Base-by-base conservation (phyloP, 2,888 invertebrate genomes). In the Cephus runcator region DNA sequence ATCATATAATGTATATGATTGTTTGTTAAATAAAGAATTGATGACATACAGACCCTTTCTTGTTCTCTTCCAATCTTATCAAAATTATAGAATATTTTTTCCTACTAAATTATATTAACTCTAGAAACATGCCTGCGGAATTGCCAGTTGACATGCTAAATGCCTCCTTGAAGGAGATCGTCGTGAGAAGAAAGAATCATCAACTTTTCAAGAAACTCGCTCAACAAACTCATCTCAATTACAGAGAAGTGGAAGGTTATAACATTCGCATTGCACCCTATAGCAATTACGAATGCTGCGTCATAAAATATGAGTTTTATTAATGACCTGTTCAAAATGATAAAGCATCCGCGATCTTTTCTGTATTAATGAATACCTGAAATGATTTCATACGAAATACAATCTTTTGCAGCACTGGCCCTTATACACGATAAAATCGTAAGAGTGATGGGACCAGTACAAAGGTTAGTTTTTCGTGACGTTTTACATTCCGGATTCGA, bases 401-500 rank as follows among this genome's bases (percentile, higher is more conserved):
- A 71, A 71, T 71, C 3, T 11, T 69, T 80, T 74, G 56, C 40
- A 90, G 91, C 88, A 33, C 76, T 91, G 69, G 86, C 87, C 1
- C 80, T 91, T 3, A 88, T 91, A 74, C 88, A 89, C 40, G 83
- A 85, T 69, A 88, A 88, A 85, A 88, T 91, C 78, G 78, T 81
- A 4, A 76, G 85, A 30, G 80, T 81, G 9, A 73, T 83, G 35
- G 90, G 90, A 1, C 86, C 88, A 4, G 81, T 91, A 36, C 83
- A 77, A 15, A 84, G 88, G 81, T 34, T 77, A 4, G 77, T 75
- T 4, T 90, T 91, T 78, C 88, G 88, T 34, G 89, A 91, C 73
- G 79, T 91, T 79, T 79, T 89, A 71, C 91, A 91, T 40, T 77
- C 86, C 0, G 88, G 87, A 56, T 81, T 91, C 11, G 90, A 91